phyloP scores from a whole-genome alignment of 1,140 invertebrate species.

The Drosophila ananassae region DNA sequence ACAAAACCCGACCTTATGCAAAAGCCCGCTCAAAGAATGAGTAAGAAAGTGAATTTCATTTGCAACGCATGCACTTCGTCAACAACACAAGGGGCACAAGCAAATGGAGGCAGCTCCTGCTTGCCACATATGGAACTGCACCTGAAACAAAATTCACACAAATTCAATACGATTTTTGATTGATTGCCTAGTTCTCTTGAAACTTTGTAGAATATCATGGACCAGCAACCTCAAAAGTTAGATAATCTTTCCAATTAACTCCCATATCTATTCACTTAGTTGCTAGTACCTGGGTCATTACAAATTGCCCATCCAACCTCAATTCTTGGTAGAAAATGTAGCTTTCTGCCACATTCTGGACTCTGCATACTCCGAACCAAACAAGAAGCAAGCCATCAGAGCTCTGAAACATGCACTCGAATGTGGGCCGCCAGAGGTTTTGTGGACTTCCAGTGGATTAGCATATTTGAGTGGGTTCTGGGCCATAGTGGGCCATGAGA shows the following conservation, averaged over 20 bases:
- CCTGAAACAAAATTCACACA: not conserved
- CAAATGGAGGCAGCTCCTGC: constrained; percentile 9
- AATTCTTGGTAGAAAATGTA: not conserved
- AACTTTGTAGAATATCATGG: too few relatives aligned
- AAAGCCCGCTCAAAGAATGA: constrained; percentile 34
- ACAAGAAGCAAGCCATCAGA: constrained; percentile 7
- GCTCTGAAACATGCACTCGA: constrained; percentile 31
- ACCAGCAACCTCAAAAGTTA: too few relatives aligned
- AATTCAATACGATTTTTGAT: too few relatives aligned
- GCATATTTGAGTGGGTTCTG: constrained; percentile 61
- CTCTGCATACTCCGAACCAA: not conserved
- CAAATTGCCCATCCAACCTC: not conserved
- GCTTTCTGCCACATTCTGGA: not conserved
- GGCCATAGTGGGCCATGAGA: constrained; percentile 17
- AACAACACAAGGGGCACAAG: constrained; percentile 4
- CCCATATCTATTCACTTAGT: not conserved
- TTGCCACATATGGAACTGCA: not conserved
- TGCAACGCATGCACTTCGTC: constrained; percentile 18
- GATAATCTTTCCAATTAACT: not conserved
- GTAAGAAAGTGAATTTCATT: constrained; percentile 69
- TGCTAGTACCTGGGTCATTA: not conserved
- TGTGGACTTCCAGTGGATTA: constrained; percentile 57
- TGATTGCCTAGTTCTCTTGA: too few relatives aligned
- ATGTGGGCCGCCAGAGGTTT: constrained; percentile 32
- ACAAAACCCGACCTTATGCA: constrained; percentile 60